Conservation (phyloP, 2,888 invertebrate genomes). For the Cremastinae sp. region DNA sequence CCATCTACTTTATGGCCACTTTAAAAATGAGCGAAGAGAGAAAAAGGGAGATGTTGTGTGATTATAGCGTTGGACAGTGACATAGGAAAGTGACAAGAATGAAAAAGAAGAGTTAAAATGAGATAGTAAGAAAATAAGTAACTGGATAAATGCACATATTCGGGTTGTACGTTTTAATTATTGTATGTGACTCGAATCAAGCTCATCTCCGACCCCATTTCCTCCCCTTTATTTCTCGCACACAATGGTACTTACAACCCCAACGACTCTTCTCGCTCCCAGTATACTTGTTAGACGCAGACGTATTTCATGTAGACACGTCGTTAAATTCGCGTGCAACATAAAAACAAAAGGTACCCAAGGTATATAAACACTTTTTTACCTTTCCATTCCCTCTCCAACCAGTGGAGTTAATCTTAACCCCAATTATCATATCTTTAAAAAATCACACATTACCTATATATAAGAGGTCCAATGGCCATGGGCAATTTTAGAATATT, state of each 20-base stretch:
- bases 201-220: constrained; percentile 14
- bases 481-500: no score
- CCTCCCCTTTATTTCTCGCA: constrained; percentile 29
- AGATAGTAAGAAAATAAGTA: neutral
- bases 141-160: constrained; percentile 53
- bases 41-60: constrained; percentile 4
- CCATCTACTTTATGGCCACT: no score
- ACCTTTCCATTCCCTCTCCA: neutral
- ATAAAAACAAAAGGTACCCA: no score
- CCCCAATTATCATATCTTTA: no score
- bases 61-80: constrained; percentile 53
- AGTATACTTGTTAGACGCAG: neutral
- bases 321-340: neutral
- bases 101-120: neutral
- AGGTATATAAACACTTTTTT: neutral
- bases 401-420: no score
- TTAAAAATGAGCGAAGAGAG: constrained; percentile 1
- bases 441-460: no score
- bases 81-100: constrained; percentile 14
- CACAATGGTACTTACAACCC: constrained; percentile 50
- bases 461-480: no score
- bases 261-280: constrained; percentile 41
- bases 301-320: neutral
- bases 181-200: constrained; percentile 48
- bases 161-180: constrained; percentile 54